A percentile compares a stretch with the other conserved stretches of the same genome.
These are phyloP conservation scores for Podotricha telesiphe DNA, from an alignment of 2,888 invertebrate species.

Conservation along the genomic window DNA sequence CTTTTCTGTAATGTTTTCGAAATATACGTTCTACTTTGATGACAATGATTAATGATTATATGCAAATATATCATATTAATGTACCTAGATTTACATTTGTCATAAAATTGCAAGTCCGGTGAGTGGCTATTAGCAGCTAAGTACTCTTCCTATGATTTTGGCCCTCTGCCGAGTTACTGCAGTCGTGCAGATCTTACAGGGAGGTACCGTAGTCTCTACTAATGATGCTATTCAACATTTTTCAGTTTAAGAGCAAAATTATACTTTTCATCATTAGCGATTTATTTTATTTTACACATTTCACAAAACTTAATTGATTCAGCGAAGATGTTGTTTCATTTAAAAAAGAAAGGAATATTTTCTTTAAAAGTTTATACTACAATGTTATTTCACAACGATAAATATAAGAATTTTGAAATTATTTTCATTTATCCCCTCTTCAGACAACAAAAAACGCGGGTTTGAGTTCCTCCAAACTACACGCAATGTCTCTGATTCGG, in stretches of 20 bases:
- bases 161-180: slow-evolving; percentile 32
- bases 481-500: too few species aligned
- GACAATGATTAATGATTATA: slow-evolving; percentile 34
- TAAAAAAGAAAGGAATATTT: too few species aligned
- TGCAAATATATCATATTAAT: slow-evolving; percentile 32
- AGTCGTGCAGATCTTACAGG: slow-evolving; percentile 20
- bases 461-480: too few species aligned
- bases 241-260: slow-evolving; percentile 16
- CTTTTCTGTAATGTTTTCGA: slow-evolving; percentile 16
- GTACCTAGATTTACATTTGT: slow-evolving; percentile 36
- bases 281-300: slow-evolving; percentile 1
- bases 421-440: too few species aligned
- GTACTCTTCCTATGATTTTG: slow-evolving; percentile 31
- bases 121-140: slow-evolving; percentile 39
- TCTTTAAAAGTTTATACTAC: too few species aligned
- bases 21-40: slow-evolving; percentile 24
- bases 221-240: slow-evolving; percentile 20
- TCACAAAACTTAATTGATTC: not conserved
- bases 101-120: slow-evolving; percentile 37
- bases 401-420: too few species aligned
- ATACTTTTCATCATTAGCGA: not conserved
- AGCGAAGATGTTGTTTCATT: too few species aligned
- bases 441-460: too few species aligned
- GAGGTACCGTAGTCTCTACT: not conserved
- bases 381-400: too few species aligned